phyloP scores from a whole-genome alignment of 1,140 invertebrate species.

The Uloborus diversus region DNA sequence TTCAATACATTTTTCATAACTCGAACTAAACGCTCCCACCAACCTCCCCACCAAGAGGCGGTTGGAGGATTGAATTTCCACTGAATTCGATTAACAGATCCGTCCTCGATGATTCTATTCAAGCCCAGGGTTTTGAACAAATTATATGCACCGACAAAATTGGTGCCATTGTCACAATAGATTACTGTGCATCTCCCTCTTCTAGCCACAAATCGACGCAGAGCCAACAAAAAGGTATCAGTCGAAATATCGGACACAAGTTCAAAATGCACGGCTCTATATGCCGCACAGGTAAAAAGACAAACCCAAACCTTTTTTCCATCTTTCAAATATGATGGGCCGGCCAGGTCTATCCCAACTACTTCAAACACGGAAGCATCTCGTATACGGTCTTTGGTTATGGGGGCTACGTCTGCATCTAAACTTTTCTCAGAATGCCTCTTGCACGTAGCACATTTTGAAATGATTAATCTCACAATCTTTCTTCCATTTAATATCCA shows the following conservation, averaged over 20 bases:
- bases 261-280: constrained; percentile 61
- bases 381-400: constrained; percentile 59
- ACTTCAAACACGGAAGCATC: constrained; percentile 61
- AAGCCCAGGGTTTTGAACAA: neutral
- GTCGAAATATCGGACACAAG: constrained; percentile 62
- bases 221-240: constrained; percentile 62
- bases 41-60: constrained; percentile 15
- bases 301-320: constrained; percentile 11
- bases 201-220: constrained; percentile 64
- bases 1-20: neutral
- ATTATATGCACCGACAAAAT: constrained; percentile 62
- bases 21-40: constrained; percentile 11
- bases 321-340: constrained; percentile 60
- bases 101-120: neutral
- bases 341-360: constrained; percentile 62
- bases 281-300: constrained; percentile 28
- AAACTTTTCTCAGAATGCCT: neutral
- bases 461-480: neutral
- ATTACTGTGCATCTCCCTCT: constrained; percentile 61
- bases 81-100: neutral
- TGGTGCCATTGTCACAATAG: constrained; percentile 64
- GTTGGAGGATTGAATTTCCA: constrained; percentile 11
- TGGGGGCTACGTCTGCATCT: neutral
- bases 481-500: constrained; percentile 18
- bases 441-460: neutral